Percentiles rank a stretch among this genome's conserved stretches.
phyloP scores from a whole-genome alignment of 2,888 invertebrate species.

The Crepidodera aurea region DNA sequence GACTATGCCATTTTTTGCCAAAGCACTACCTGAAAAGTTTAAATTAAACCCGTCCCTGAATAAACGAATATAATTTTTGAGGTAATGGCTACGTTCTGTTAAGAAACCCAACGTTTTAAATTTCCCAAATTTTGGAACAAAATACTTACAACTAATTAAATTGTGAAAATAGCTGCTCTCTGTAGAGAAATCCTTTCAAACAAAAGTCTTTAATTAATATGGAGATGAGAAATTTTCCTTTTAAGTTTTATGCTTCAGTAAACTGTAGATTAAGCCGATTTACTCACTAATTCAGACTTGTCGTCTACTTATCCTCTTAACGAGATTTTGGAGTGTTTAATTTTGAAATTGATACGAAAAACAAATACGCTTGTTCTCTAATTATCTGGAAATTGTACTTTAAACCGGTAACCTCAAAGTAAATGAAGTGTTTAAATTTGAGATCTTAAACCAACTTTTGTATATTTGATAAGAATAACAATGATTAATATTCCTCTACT shows the following conservation, averaged over 20 bases:
- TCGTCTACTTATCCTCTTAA: conserved; percentile 6
- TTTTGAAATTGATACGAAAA: neutral
- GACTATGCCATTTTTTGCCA: no score
- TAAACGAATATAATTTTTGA: no score
- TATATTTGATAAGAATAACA: no score
- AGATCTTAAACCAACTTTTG: no score
- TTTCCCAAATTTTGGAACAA: neutral
- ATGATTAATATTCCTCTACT: no score
- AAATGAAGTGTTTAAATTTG: no score
- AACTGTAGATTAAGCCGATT: conserved; percentile 7
- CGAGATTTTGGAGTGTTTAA: neutral
- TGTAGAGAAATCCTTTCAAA: neutral
- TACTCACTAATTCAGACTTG: neutral
- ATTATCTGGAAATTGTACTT: neutral
- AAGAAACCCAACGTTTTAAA: neutral
- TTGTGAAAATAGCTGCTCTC: neutral
- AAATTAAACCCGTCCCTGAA: no score
- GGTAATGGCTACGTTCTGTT: no score
- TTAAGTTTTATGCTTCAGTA: conserved; percentile 4
- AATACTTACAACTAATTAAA: conserved; percentile 13
- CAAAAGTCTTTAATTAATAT: conserved; percentile 3
- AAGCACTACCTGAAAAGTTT: no score
- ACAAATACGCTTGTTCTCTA: neutral
- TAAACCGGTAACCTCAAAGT: no score
- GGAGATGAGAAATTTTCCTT: conserved; percentile 7